A percentile compares a stretch with the other conserved stretches of the same genome.
Conservation (phyloP, 2,797 vertebrate genomes). For the Denticeps clupeoides region DNA sequence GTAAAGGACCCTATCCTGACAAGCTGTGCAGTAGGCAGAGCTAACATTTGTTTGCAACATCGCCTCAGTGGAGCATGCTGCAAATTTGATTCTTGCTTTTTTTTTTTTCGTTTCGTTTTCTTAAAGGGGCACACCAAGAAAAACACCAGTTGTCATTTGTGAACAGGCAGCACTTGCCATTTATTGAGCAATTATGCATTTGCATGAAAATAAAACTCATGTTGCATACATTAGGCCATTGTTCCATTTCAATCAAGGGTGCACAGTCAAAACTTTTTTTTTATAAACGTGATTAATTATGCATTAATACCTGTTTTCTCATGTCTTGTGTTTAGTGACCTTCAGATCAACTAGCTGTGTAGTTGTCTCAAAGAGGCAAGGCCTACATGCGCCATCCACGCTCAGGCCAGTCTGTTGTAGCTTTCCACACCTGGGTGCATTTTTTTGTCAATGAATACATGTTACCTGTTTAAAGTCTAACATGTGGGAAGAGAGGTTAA, state of each 20-base stretch:
- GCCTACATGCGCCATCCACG: no score
- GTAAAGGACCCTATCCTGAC: slow-evolving; percentile 16
- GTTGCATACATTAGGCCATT: no score
- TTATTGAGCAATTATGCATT: no score
- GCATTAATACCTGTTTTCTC: no score
- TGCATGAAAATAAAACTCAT: no score
- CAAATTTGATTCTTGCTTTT: slow-evolving; percentile 2
- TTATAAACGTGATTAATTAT: no score
- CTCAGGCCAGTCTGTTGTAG: slow-evolving; percentile 7
- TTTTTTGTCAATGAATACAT: slow-evolving; percentile 43
- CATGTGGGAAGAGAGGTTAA: slow-evolving; percentile 14
- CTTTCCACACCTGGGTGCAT: slow-evolving; percentile 36
- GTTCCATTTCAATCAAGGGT: no score
- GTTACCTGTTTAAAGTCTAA: slow-evolving; percentile 43
- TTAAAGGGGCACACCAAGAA: neutral
- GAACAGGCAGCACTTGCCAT: slow-evolving; percentile 12
- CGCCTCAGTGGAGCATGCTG: slow-evolving; percentile 22
- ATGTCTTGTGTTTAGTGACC: no score
- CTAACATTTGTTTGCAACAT: slow-evolving; percentile 16
- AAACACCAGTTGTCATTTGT: neutral
- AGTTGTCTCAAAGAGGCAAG: no score
- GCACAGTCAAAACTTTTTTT: no score
- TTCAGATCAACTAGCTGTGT: no score
- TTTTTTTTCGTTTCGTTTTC: slow-evolving; percentile 15
- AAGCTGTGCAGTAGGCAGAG: slow-evolving; percentile 11